Evolutionary conservation across 2,797 vertebrate species (phyloP).

Genomic region (Sebastes ruberrimus): DNA sequence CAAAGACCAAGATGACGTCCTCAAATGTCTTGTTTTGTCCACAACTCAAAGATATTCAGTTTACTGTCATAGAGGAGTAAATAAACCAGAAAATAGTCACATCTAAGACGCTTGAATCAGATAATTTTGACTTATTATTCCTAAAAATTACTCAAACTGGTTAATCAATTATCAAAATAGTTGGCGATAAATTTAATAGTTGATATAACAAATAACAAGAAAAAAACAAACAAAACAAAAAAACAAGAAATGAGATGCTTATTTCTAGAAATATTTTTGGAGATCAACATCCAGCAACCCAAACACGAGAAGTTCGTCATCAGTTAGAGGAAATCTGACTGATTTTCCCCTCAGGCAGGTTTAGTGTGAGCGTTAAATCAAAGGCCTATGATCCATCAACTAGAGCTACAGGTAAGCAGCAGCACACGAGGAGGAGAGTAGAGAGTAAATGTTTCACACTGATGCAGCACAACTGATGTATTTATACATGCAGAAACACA

Average conservation of each 20-base stretch:
- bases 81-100: too few species aligned
- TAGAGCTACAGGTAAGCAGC: not conserved
- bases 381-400: not conserved
- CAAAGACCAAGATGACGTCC: too few species aligned
- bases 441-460: not conserved
- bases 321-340: not conserved
- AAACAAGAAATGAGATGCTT: not conserved
- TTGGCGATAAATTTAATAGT: too few species aligned
- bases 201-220: not conserved
- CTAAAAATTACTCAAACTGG: too few species aligned
- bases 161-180: too few species aligned
- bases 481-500: not conserved
- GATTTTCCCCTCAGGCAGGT: not conserved
- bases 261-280: not conserved
- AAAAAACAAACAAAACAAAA: not conserved
- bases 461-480: not conserved
- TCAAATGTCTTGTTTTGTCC: too few species aligned
- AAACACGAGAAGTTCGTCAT: not conserved
- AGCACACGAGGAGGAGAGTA: not conserved
- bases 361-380: not conserved
- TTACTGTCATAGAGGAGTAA: too few species aligned
- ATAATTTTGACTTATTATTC: too few species aligned
- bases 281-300: not conserved
- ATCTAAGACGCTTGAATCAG: accelerated
- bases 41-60: too few species aligned